phyloP scores from a whole-genome alignment of 2,797 vertebrate genomes.

The Anabas testudineus region DNA sequence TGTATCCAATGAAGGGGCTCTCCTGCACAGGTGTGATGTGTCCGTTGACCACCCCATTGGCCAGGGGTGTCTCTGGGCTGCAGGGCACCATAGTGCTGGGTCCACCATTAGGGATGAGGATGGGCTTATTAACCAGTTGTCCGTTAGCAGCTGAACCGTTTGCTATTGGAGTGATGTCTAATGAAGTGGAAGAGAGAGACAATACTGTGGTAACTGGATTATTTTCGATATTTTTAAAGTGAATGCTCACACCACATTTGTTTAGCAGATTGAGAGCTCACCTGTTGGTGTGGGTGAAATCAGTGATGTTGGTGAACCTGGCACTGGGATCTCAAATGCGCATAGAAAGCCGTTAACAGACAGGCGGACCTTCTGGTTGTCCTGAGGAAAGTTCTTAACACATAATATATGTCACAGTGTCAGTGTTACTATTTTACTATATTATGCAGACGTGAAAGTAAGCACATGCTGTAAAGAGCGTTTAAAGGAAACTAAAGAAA shows the following conservation, averaged over 20 bases:
- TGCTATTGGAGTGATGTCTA: conserved; percentile 75
- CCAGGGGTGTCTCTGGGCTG: conserved; percentile 72
- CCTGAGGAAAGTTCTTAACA: conserved; percentile 94
- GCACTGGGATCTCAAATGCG: conserved; percentile 95
- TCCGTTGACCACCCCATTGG: conserved; percentile 88
- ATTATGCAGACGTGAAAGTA: too few relatives aligned
- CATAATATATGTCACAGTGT: not conserved
- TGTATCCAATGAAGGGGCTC: conserved; percentile 95
- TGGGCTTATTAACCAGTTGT: conserved; percentile 75
- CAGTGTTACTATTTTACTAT: too few relatives aligned
- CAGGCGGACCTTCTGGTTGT: conserved; percentile 97
- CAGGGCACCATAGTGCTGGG: conserved; percentile 88
- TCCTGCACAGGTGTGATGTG: conserved; percentile 87
- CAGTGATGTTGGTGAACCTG: conserved; percentile 91
- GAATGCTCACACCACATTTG: not conserved
- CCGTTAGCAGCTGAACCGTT: conserved; percentile 87
- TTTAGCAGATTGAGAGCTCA: conserved; percentile 58
- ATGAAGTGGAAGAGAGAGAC: not conserved
- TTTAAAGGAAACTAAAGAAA: too few relatives aligned
- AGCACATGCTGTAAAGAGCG: too few relatives aligned
- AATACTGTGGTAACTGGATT: not conserved
- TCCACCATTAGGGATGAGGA: conserved; percentile 92
- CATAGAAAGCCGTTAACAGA: conserved; percentile 95
- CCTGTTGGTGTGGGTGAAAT: conserved; percentile 89
- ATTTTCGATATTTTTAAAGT: not conserved